Evolutionary conservation across 1,140 invertebrate species (phyloP).

Genomic region (Coelopa frigida): DNA sequence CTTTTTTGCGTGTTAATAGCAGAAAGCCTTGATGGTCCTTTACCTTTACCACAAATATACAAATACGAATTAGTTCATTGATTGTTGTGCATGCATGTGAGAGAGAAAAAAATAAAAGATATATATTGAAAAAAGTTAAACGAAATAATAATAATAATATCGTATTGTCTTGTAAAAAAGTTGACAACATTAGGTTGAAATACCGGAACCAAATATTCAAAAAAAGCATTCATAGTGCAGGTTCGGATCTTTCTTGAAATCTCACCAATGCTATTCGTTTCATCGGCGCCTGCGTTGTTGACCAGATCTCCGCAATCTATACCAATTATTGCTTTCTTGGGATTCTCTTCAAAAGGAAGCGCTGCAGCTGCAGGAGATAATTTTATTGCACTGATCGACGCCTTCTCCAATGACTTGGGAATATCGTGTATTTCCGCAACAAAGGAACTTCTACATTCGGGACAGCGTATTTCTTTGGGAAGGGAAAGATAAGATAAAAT

Average conservation of each 20-base stretch:
- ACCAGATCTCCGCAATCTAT: neutral
- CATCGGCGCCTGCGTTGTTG: conserved; percentile 18
- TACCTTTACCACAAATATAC: conserved; percentile 10
- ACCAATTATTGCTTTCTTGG: neutral
- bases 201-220: too few species aligned
- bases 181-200: neutral
- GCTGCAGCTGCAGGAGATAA: conserved; percentile 30
- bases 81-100: conserved; percentile 9
- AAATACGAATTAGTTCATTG: conserved; percentile 2
- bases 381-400: conserved; percentile 17
- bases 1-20: conserved; percentile 38
- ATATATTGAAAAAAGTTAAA: neutral
- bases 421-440: conserved; percentile 48
- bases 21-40: conserved; percentile 27
- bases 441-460: conserved; percentile 52
- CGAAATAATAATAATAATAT: neutral
- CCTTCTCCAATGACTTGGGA: conserved; percentile 24
- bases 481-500: conserved; percentile 5
- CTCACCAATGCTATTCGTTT: conserved; percentile 41
- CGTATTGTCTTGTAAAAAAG: conserved; percentile 1
- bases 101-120: conserved; percentile 11
- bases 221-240: too few species aligned
- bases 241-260: too few species aligned
- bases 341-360: conserved; percentile 28
- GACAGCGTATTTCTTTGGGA: conserved; percentile 48